Evolutionary conservation across 1,140 invertebrate genomes (phyloP), one percentile per base, ranked within the genome.

Genomic region (Sesamia nonagrioides): DNA sequence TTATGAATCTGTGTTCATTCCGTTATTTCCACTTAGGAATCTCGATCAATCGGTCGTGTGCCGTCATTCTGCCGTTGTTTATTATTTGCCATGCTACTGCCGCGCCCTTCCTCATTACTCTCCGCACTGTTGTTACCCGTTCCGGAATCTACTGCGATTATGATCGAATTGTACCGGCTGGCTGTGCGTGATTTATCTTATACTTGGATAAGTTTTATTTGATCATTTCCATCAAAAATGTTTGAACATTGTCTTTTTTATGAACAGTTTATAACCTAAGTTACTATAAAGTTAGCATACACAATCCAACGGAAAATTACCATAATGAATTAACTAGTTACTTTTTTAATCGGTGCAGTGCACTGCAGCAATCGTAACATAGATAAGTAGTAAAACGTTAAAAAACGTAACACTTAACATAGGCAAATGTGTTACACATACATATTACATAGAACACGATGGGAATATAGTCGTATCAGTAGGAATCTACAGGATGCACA

Each of bases 121-220:
- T 48, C 63, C 42, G 9, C 40, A 8, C 42, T 21, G n/a, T 68
- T 11, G 35, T 68, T 68, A 68, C 42, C 11, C 13, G 42, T 21
- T 48, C 63, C 35, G 63, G 63, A 50, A 68, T 68, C 42, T 33
- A 21, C 18, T 6, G 63, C 9, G 63, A 68, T 68, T 68, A 68
- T 50, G 40, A 68, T 68, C 63, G 42, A 18, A 48, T 48, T 45
- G 37, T 68, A 61, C 58, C 58, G 27, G 63, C 18, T 45, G 40
- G 15, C 5, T 27, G 42, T 27, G 18, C 21, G 42, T 48, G 63
- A 68, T 48, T 68, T 68, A 68, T 68, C 63, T 68, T 13, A 68
- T 68, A 68, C 48, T 33, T 33, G 17, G 1, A 68, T 58, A 33
- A 58, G 2, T 54, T 54, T 35, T 37, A 13, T 58, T 58, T 58